Evolutionary conservation across 1,140 invertebrate genomes (phyloP).

Genomic region (Atopsyche davidsoni): DNA sequence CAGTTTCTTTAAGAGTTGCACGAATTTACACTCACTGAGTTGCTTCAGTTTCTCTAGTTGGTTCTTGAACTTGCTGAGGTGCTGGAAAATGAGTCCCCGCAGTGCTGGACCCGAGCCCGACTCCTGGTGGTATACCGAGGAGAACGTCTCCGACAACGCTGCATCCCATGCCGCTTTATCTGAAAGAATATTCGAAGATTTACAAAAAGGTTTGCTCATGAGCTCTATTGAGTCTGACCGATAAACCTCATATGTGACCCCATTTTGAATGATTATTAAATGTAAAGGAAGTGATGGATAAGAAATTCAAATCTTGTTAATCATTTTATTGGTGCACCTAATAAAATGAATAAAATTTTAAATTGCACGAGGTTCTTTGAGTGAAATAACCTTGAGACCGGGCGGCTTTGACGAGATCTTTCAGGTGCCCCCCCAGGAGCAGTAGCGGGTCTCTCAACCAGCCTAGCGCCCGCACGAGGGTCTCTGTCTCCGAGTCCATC

Average conservation of each 20-base stretch:
- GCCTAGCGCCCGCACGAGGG: constrained; percentile 44
- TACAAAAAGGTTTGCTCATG: too few species aligned
- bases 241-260: too few species aligned
- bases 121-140: constrained; percentile 4
- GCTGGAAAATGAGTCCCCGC: constrained; percentile 5
- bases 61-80: background rate
- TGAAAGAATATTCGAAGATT: background rate
- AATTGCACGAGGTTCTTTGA: too few species aligned
- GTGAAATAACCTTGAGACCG: too few species aligned
- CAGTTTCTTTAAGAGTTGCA: too few species aligned
- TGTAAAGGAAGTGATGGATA: too few species aligned
- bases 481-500: constrained; percentile 34
- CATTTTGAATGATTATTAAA: too few species aligned
- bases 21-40: background rate
- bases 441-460: constrained; percentile 43
- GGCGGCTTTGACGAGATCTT: constrained; percentile 28
- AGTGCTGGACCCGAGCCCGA: background rate
- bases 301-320: too few species aligned
- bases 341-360: too few species aligned
- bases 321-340: too few species aligned
- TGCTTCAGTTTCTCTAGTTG: background rate
- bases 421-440: constrained; percentile 38
- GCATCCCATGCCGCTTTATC: constrained; percentile 11
- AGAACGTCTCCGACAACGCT: constrained; percentile 27
- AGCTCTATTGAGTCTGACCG: too few species aligned